Evolutionary conservation across 2,888 invertebrate genomes (phyloP).

Genomic region (Orgyia antiqua): DNA sequence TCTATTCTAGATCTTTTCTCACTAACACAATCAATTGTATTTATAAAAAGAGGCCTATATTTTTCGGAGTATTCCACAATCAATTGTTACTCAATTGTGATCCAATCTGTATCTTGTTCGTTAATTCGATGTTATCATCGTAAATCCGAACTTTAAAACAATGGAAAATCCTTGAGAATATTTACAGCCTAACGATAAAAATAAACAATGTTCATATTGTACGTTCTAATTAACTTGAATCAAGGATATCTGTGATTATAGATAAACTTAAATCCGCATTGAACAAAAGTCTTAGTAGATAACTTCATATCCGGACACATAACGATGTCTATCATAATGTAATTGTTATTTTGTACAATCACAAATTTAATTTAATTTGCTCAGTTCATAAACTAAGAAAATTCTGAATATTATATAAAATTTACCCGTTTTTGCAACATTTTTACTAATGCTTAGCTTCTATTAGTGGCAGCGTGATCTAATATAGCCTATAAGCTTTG

Average conservation of each 20-base stretch:
- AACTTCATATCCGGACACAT: too few relatives aligned
- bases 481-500: too few relatives aligned
- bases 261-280: not conserved
- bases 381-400: too few relatives aligned
- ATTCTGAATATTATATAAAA: too few relatives aligned
- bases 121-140: constrained; percentile 20
- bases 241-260: constrained; percentile 9
- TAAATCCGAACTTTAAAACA: constrained; percentile 24
- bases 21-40: too few relatives aligned
- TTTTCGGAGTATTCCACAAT: constrained; percentile 7
- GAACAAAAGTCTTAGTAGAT: not conserved
- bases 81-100: constrained; percentile 14
- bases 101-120: constrained; percentile 18
- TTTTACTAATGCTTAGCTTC: too few relatives aligned
- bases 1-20: constrained; percentile 3
- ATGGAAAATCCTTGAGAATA: constrained; percentile 27
- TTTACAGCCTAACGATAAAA: constrained; percentile 20
- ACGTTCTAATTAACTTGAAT: constrained; percentile 16
- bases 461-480: too few relatives aligned
- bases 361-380: too few relatives aligned
- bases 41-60: constrained; percentile 7
- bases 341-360: too few relatives aligned
- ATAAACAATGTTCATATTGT: constrained; percentile 12
- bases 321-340: too few relatives aligned
- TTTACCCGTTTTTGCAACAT: too few relatives aligned